These are phyloP conservation scores for Ladona fulva DNA, from an alignment of 1,140 invertebrate genomes.

Conservation along the genomic window DNA sequence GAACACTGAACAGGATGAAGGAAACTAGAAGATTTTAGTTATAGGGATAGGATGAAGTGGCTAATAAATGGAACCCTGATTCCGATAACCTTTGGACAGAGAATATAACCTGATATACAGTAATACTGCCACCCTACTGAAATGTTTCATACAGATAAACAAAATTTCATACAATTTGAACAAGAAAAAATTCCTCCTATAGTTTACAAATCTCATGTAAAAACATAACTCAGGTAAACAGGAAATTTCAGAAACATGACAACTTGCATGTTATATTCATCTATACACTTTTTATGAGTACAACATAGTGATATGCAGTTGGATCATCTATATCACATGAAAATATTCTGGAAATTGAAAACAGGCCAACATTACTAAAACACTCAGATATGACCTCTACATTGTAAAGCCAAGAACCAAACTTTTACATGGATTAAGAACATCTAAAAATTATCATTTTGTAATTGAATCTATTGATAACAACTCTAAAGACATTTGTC, in stretches of 20 bases:
- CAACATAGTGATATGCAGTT: not conserved
- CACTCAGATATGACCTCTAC: not conserved
- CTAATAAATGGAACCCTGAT: not conserved
- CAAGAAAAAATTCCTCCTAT: not conserved
- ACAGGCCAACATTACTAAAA: not conserved
- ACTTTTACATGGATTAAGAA: not conserved
- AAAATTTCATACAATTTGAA: not conserved
- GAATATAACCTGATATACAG: not conserved
- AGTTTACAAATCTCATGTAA: not conserved
- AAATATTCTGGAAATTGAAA: not conserved
- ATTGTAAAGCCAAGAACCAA: not conserved
- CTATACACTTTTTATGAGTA: not conserved
- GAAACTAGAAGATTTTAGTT: not conserved
- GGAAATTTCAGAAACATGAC: not conserved
- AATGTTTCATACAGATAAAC: not conserved
- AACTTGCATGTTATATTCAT: not conserved
- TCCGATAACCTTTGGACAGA: conserved; percentile 4
- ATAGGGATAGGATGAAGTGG: not conserved
- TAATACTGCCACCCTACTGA: not conserved
- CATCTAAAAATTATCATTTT: too few species aligned
- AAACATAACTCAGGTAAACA: not conserved
- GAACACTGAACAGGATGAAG: not conserved
- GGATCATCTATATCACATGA: not conserved
- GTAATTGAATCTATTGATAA: too few species aligned
- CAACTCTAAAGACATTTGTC: not conserved